Conservation (phyloP, 2,797 vertebrate species). For the Clarias laeviceps region DNA sequence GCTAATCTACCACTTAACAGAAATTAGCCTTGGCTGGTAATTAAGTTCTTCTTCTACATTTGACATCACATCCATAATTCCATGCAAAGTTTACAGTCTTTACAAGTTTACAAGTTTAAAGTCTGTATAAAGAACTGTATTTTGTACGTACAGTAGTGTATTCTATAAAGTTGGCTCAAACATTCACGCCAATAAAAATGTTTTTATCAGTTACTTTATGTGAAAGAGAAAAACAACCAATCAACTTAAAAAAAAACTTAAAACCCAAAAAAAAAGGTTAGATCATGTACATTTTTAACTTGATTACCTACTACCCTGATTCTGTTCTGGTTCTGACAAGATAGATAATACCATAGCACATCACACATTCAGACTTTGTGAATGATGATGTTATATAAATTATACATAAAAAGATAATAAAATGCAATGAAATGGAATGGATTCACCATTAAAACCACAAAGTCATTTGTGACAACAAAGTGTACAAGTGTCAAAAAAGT, state of each 20-base stretch:
- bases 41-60: background rate
- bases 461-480: conserved; percentile 10
- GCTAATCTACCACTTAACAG: background rate
- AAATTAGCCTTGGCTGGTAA: background rate
- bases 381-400: background rate
- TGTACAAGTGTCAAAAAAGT: background rate
- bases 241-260: background rate
- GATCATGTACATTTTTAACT: background rate
- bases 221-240: background rate
- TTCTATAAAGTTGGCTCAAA: background rate
- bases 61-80: background rate
- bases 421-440: conserved; percentile 16
- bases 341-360: background rate
- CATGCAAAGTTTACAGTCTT: background rate
- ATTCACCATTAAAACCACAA: conserved; percentile 46
- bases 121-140: background rate
- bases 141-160: background rate
- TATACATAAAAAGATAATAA: background rate
- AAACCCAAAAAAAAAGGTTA: background rate
- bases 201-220: background rate
- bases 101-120: too few relatives aligned
- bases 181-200: background rate
- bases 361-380: conserved; percentile 6
- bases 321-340: background rate
- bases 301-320: background rate